phyloP scores from a whole-genome alignment of 2,888 invertebrate species.

The Xestia ashworthii region DNA sequence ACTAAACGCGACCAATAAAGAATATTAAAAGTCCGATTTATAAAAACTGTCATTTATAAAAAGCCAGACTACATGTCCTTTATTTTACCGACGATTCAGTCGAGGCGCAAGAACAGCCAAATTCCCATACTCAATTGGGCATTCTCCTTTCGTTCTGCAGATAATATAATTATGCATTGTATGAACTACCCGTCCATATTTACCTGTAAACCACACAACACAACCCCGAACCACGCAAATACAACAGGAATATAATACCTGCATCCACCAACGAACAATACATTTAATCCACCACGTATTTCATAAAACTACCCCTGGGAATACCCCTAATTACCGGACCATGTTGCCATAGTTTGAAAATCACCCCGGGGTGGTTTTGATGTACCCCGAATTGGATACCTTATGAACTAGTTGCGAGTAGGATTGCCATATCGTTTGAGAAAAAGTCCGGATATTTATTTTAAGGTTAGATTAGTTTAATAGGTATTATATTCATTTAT shows the following conservation, averaged over 20 bases:
- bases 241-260: slow-evolving; percentile 24
- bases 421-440: not conserved
- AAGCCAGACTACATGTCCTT: not conserved
- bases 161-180: not conserved
- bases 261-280: slow-evolving; percentile 34
- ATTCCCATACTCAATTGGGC: not conserved
- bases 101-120: not conserved
- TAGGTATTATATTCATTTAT: no score
- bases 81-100: not conserved
- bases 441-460: not conserved
- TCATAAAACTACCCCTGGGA: slow-evolving; percentile 58
- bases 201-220: slow-evolving; percentile 7
- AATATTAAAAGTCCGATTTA: not conserved
- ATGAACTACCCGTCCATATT: not conserved
- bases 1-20: not conserved
- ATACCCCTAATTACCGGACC: slow-evolving; percentile 55
- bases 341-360: slow-evolving; percentile 62
- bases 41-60: not conserved
- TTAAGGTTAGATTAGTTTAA: not conserved
- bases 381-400: slow-evolving; percentile 50
- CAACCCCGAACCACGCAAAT: not conserved
- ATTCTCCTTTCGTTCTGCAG: not conserved
- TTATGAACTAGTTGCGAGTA: slow-evolving; percentile 41
- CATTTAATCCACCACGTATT: slow-evolving; percentile 47
- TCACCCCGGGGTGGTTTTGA: slow-evolving; percentile 57